Conservation (phyloP, 2,888 invertebrate species). For the Schizaphis graminum region DNA sequence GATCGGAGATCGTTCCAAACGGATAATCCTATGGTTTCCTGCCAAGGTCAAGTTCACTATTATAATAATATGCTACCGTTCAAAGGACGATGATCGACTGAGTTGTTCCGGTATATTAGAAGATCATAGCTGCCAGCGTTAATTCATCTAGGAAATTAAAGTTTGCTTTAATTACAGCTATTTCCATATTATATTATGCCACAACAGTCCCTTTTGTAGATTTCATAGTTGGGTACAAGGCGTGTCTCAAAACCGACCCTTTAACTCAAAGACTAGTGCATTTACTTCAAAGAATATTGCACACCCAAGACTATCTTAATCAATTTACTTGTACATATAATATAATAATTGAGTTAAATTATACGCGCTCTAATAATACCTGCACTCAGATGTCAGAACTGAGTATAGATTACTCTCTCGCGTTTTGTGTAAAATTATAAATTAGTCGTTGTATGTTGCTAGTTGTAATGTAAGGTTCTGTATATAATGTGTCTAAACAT, state of each 20-base stretch:
- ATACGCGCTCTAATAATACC: background rate
- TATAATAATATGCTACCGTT: background rate
- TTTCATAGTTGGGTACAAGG: background rate
- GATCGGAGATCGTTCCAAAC: background rate
- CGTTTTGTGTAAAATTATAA: background rate
- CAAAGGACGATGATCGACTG: background rate
- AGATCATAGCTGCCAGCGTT: background rate
- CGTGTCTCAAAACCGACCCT: background rate
- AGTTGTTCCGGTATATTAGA: background rate
- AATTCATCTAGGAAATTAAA: constrained; percentile 10
- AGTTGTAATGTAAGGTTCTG: background rate
- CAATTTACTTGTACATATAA: constrained; percentile 5
- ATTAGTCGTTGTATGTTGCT: background rate
- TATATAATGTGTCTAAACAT: background rate
- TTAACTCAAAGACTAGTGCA: background rate
- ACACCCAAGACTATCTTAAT: background rate
- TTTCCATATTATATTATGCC: background rate
- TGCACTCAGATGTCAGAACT: background rate
- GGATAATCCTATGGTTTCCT: background rate
- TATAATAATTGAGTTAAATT: background rate
- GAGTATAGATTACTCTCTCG: background rate
- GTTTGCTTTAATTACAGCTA: constrained; percentile 24
- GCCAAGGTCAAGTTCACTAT: background rate
- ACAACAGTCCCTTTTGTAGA: background rate
- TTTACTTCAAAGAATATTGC: constrained; percentile 6